Base-by-base conservation (phyloP, 2,888 invertebrate genomes). In the Lysandra bellargus region DNA sequence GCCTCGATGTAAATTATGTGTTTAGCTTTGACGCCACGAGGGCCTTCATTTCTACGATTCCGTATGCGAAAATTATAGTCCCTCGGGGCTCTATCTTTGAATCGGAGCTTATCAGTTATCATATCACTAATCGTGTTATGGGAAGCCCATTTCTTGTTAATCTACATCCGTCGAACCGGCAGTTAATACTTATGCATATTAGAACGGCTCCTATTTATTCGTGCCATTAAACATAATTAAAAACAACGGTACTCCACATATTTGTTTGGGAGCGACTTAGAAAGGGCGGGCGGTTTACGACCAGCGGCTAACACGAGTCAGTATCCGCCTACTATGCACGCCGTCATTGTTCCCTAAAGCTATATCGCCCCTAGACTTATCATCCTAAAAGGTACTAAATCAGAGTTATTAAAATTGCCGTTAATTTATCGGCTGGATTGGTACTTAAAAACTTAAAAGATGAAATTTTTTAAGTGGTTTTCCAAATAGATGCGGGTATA, bases 271-370 rank as follows among this genome's bases (percentile, higher is more conserved):
- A 87, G 89, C 85, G 86, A 87, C 88, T 87, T 86, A 82, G 88
- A 86, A 84, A 85, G 88, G 88, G 88, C 88, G 88, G 88, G 88
- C 87, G 86, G 76, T 88, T 84, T 81, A 86, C 82, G 82, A 89
- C 91, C 89, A 87, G 86, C 88, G 91, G 91, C 91, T 84, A 87
- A 87, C 90, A 91, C 91, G 91, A 87, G 83, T 83, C 84, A 85
- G 84, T 89, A 88, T 87, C 92, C 92, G 92, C 93, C 92, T 89
- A 88, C 89, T 86, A 86, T 87, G 87, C 91, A 90, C 90, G 91
- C 87, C 84, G 89, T 91, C 88, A 92, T 92, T 93, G 92, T 92
- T 91, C 85, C 85, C 83, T 80, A 80, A 81, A 81, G 84, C 83
- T 85, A 85, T 86, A 86, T 87, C 85, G 86, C 86, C 86, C 86